These are phyloP conservation scores for Podocnemis expansa DNA, from an alignment of 2,113 vertebrate genomes.

Conservation along the genomic window DNA sequence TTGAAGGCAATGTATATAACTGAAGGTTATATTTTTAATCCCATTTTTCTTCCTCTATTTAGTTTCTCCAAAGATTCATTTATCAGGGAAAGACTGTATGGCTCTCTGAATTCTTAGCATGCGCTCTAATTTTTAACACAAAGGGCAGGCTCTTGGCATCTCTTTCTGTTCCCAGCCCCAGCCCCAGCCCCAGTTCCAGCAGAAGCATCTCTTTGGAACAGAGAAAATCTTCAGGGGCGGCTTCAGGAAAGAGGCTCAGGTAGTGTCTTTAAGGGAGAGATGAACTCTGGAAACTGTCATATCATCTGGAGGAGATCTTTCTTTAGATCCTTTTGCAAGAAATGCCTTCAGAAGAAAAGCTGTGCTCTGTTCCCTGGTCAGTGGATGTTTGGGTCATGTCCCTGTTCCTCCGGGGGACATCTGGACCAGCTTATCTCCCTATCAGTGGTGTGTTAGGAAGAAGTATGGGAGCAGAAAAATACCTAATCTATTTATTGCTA, in stretches of 20 bases:
- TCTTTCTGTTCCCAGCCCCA: no score
- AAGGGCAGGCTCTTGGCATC: no score
- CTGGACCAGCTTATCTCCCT: neutral
- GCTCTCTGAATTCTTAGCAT: no score
- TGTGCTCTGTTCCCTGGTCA: accelerated
- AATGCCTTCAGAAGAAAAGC: neutral
- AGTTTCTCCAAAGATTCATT: no score
- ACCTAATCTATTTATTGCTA: neutral
- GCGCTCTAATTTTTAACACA: no score
- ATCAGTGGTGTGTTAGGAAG: neutral
- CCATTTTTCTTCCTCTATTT: no score
- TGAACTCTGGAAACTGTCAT: accelerated
- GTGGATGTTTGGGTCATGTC: neutral
- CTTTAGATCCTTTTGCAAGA: neutral
- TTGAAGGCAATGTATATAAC: neutral
- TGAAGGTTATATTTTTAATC: neutral
- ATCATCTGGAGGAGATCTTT: neutral
- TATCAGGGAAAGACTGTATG: no score
- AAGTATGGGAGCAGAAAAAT: neutral
- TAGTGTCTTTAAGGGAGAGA: neutral
- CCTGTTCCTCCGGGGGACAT: neutral
- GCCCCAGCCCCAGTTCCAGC: neutral
- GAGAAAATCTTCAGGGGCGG: neutral
- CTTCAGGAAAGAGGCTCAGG: neutral
- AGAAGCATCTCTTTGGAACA: neutral